These are phyloP conservation scores for Panulirus ornatus DNA, from an alignment of 1,140 invertebrate species.

Conservation along the genomic window DNA sequence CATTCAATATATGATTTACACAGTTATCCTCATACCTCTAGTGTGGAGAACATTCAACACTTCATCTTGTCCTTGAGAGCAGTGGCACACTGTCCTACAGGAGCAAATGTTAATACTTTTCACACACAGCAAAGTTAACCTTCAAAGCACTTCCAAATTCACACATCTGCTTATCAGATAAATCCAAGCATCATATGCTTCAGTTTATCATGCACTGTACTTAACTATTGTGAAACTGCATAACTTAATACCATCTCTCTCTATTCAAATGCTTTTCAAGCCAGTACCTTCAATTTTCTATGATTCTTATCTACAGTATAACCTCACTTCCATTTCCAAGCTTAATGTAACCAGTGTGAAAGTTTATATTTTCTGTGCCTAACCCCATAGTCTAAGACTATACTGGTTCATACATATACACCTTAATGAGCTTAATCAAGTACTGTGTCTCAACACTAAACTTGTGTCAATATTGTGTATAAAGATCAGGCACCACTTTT, in stretches of 20 bases:
- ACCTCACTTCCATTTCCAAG: slow-evolving; percentile 12
- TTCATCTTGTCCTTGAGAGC: not conserved
- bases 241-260: not conserved
- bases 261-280: slow-evolving; percentile 1
- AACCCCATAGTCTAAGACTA: not conserved
- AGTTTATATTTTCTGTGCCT: slow-evolving; percentile 9
- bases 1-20: slow-evolving; percentile 19
- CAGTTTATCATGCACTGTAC: not conserved
- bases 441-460: not conserved
- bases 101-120: slow-evolving; percentile 5
- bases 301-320: not conserved
- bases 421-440: not conserved
- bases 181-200: not conserved
- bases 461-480: not conserved
- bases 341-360: not conserved
- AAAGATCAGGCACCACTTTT: slow-evolving; percentile 45
- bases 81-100: not conserved
- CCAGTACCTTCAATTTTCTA: not conserved
- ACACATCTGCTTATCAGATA: not conserved
- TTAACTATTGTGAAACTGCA: not conserved
- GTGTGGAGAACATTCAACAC: slow-evolving; percentile 27
- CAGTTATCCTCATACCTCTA: slow-evolving; percentile 15
- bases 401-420: not conserved
- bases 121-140: too few relatives aligned
- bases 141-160: not conserved